phyloP scores from a whole-genome alignment of 1,140 invertebrate species.

The Phocides pigmalion region DNA sequence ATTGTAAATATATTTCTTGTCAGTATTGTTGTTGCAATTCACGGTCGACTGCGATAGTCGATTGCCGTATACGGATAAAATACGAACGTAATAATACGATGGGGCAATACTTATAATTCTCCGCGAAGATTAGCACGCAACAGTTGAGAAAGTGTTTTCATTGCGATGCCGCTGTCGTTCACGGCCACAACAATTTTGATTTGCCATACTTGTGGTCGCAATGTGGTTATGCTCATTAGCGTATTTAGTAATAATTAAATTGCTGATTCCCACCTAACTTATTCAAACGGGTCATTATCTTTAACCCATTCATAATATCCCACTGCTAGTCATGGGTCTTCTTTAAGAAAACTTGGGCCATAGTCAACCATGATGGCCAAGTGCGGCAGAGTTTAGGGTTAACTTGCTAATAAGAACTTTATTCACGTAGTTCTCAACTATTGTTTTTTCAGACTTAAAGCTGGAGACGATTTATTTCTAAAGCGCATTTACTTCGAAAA shows the following conservation, averaged over 20 bases:
- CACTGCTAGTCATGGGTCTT: too few relatives aligned
- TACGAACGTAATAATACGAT: too few relatives aligned
- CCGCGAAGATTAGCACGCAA: slow-evolving; percentile 10
- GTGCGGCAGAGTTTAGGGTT: too few relatives aligned
- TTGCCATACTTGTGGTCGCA: neutral
- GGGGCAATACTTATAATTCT: neutral
- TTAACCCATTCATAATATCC: neutral
- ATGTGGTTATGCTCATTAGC: slow-evolving; percentile 10
- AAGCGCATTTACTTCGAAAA: too few relatives aligned
- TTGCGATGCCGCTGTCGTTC: neutral
- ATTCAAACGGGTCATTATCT: too few relatives aligned
- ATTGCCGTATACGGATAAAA: neutral
- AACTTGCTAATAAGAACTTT: too few relatives aligned
- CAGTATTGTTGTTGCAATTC: neutral
- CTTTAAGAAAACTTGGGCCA: too few relatives aligned
- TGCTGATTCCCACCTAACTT: too few relatives aligned
- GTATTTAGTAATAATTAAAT: neutral
- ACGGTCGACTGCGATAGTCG: neutral
- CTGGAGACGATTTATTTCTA: too few relatives aligned
- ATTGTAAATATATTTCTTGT: neutral
- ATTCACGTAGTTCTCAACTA: too few relatives aligned
- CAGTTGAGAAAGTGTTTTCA: slow-evolving; percentile 10
- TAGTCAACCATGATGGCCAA: too few relatives aligned
- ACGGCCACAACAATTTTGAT: slow-evolving; percentile 11
- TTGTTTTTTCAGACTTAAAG: too few relatives aligned